Percentiles rank a stretch among this genome's conserved stretches.
Conservation (phyloP, 2,888 invertebrate species). For the Dolichomitus sp. region DNA sequence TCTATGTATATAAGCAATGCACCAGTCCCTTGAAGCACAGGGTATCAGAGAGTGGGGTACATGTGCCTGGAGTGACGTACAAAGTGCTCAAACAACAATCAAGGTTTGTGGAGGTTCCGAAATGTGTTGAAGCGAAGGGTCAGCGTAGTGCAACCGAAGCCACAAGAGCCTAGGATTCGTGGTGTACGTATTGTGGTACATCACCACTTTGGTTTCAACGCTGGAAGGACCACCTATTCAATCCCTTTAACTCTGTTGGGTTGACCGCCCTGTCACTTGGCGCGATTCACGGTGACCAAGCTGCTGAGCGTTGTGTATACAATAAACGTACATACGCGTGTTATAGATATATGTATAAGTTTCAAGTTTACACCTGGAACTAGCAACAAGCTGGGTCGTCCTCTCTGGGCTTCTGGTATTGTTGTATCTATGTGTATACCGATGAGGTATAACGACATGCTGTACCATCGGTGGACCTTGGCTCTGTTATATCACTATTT, state of each 20-base stretch:
- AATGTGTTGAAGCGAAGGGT: slow-evolving; percentile 50
- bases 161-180: slow-evolving; percentile 19
- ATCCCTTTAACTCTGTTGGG: slow-evolving; percentile 71
- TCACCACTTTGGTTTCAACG: slow-evolving; percentile 69
- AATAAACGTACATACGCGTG: background rate
- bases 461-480: background rate
- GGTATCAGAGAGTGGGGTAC: slow-evolving; percentile 10
- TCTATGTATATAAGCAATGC: slow-evolving; percentile 10
- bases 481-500: slow-evolving; percentile 77
- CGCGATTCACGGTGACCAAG: slow-evolving; percentile 60
- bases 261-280: slow-evolving; percentile 68
- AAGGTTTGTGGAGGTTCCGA: slow-evolving; percentile 68
- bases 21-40: background rate
- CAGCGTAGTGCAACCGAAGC: background rate
- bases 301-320: slow-evolving; percentile 40
- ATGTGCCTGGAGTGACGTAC: slow-evolving; percentile 47
- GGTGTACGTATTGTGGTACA: slow-evolving; percentile 77
- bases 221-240: slow-evolving; percentile 22
- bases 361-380: slow-evolving; percentile 13
- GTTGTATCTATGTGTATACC: background rate
- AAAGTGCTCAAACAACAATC: slow-evolving; percentile 79
- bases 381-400: background rate
- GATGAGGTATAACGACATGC: slow-evolving; percentile 17
- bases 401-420: background rate
- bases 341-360: background rate